Base-by-base conservation (phyloP, 2,797 vertebrate genomes). In the Threskiornis aethiopicus region DNA sequence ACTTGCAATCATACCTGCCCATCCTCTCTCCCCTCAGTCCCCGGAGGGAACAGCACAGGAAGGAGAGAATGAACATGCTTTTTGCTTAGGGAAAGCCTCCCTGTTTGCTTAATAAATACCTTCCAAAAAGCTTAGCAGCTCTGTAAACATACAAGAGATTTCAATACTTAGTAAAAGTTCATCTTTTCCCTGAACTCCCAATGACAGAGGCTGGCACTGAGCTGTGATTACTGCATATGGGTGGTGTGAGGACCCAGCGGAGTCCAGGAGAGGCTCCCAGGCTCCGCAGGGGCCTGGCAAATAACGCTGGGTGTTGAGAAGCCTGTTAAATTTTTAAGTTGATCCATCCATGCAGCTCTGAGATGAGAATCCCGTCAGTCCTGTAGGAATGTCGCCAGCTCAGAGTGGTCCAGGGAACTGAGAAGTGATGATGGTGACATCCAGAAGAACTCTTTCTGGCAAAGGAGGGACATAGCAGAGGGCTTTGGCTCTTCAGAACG, bases 91-190 rank as follows among this genome's bases (percentile, higher is more conserved):
- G 54, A 93, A 69, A 86, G 20, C 81, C 83, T 82, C 91, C 83
- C 84, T 17, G 9, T 65, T 88, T 82, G 67, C 86, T 77, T 67
- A 92, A 93, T 85, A 96, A 97, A 96, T 96, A 96, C 89, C 69
- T 95, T 95, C 75, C 55, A 15, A 86, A 92, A 82, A 93, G 87
- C 93, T 96, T 77, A 95, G 95, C 95, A 97, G 93, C 89, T 95
- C 94, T 97, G 97, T 98, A 98, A 97, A 98, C 97, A 95, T 83
- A 97, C 87, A 75, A 75, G 66, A 95, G 72, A 92, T 91, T 96
- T 90, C 93, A 97, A 96, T 44, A 73, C 90, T 91, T 44, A 21
- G 82, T 59, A 69, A 62, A 91, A 95, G 91, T 96, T 87, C 87
- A 55, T 84, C 86, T 95, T 94, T 91, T 85, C 94, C 96, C 93